Percentiles rank a stretch among this genome's conserved stretches.
Conservation (phyloP, 1,140 invertebrate species). For the Cyphomyrmex costatus region DNA sequence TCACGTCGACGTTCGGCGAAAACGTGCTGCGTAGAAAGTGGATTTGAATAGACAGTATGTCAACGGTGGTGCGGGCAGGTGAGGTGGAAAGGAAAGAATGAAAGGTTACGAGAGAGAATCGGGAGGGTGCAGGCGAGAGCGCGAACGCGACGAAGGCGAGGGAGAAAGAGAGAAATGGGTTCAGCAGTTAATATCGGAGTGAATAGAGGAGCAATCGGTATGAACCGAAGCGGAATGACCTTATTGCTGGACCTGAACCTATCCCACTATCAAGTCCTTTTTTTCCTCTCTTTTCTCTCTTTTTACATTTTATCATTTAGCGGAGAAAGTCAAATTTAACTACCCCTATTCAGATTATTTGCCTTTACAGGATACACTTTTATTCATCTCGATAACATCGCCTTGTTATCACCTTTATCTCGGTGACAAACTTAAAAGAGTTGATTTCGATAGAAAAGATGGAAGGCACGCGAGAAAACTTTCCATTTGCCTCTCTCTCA, state of each 20-base stretch:
- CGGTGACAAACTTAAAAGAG: neutral
- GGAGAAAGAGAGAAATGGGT: constrained; percentile 76
- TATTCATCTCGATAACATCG: constrained; percentile 13
- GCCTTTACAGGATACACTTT: constrained; percentile 5
- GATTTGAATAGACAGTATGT: constrained; percentile 48
- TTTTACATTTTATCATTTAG: constrained; percentile 15
- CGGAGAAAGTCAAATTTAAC: constrained; percentile 47
- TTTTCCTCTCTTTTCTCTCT: neutral
- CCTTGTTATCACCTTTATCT: neutral
- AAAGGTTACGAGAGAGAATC: constrained; percentile 55
- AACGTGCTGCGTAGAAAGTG: constrained; percentile 43
- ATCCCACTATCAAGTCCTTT: constrained; percentile 45
- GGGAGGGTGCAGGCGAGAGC: neutral
- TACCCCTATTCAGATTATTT: constrained; percentile 16
- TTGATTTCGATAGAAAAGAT: constrained; percentile 1
- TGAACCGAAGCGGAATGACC: constrained; percentile 81
- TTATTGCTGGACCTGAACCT: constrained; percentile 72
- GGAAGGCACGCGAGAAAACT: neutral
- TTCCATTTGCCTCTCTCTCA: constrained; percentile 1
- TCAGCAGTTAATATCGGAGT: constrained; percentile 78
- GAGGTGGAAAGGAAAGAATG: constrained; percentile 41
- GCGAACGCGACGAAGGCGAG: constrained; percentile 42
- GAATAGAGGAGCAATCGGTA: constrained; percentile 77
- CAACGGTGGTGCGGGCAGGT: neutral
- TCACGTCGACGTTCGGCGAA: constrained; percentile 16